These are phyloP conservation scores for Zhuqinia jingwanae DNA, from an alignment of 2,888 invertebrate species.

Conservation along the genomic window DNA sequence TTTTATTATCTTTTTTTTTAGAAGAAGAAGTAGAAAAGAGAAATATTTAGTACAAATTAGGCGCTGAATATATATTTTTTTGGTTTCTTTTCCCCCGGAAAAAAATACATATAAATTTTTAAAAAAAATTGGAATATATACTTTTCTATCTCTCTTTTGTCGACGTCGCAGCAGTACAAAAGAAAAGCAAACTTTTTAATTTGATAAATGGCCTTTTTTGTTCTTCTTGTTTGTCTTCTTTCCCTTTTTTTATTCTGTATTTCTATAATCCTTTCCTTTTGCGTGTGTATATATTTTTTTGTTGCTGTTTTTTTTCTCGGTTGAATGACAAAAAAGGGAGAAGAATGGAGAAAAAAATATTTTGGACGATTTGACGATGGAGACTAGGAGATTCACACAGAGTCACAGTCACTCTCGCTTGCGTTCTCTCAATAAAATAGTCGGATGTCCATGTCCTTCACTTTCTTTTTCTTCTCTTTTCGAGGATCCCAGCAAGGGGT, in stretches of 20 bases:
- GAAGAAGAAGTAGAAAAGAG: not conserved
- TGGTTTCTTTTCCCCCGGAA: not conserved
- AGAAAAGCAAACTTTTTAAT: slow-evolving; percentile 58
- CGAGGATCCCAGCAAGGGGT: slow-evolving; percentile 53
- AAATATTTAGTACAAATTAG: slow-evolving; percentile 29
- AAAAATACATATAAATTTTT: slow-evolving; percentile 14
- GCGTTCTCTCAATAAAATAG: slow-evolving; percentile 7
- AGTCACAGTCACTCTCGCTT: slow-evolving; percentile 2
- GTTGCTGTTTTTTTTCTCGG: slow-evolving; percentile 42
- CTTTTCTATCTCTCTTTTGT: not conserved
- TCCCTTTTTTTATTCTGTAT: not conserved
- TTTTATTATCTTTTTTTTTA: not conserved
- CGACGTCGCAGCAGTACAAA: not conserved
- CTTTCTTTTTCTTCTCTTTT: slow-evolving; percentile 26
- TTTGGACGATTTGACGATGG: slow-evolving; percentile 8
- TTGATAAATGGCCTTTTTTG: slow-evolving; percentile 70
- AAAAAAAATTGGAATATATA: not conserved
- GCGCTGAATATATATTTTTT: slow-evolving; percentile 9
- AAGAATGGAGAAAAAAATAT: not conserved
- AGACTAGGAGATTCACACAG: not conserved
- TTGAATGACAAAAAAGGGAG: slow-evolving; percentile 52
- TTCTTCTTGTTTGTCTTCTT: slow-evolving; percentile 21
- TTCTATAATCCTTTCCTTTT: not conserved
- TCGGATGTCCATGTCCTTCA: slow-evolving; percentile 34
- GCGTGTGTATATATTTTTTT: not conserved